Percentiles rank a stretch among this genome's conserved stretches.
Conservation (phyloP, 2,113 vertebrate genomes). For the Nesospiza acunhae region DNA sequence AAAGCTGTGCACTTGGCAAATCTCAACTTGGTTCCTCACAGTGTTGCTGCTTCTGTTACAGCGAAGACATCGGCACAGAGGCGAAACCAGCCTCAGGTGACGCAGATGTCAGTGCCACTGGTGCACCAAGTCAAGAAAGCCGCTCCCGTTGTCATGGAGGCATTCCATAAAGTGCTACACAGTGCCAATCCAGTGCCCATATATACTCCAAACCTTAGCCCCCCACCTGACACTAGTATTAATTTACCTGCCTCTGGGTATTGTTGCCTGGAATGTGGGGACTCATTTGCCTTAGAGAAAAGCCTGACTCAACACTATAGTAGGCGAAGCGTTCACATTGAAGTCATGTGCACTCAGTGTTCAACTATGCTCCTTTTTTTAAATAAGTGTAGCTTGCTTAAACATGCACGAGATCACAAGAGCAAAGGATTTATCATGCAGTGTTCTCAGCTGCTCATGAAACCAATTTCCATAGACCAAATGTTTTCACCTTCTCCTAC, state of each 20-base stretch:
- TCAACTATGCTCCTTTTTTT: conserved; percentile 89
- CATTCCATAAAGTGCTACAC: conserved; percentile 87
- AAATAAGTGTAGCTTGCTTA: conserved; percentile 93
- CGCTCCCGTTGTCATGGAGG: conserved; percentile 79
- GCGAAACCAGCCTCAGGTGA: conserved; percentile 73
- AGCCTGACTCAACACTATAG: conserved; percentile 89
- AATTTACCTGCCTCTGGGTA: conserved; percentile 87
- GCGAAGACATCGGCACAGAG: conserved; percentile 79
- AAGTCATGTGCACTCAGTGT: conserved; percentile 92
- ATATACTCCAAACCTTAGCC: conserved; percentile 90
- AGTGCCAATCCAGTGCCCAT: conserved; percentile 89
- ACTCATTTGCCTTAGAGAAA: conserved; percentile 91
- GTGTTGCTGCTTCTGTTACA: conserved; percentile 87
- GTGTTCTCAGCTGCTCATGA: conserved; percentile 94
- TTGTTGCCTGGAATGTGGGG: conserved; percentile 93
- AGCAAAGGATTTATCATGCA: conserved; percentile 92
- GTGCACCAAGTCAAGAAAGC: conserved; percentile 92
- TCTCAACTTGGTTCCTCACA: conserved; percentile 95
- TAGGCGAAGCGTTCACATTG: conserved; percentile 91
- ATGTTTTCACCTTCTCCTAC: conserved; percentile 82
- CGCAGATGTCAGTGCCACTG: conserved; percentile 85
- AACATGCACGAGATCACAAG: conserved; percentile 93
- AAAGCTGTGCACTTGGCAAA: conserved; percentile 96
- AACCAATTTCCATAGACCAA: conserved; percentile 87
- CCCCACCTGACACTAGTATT: conserved; percentile 85